These are phyloP conservation scores for Pachypsylla venusta DNA, from an alignment of 1,140 invertebrate genomes.

Conservation along the genomic window DNA sequence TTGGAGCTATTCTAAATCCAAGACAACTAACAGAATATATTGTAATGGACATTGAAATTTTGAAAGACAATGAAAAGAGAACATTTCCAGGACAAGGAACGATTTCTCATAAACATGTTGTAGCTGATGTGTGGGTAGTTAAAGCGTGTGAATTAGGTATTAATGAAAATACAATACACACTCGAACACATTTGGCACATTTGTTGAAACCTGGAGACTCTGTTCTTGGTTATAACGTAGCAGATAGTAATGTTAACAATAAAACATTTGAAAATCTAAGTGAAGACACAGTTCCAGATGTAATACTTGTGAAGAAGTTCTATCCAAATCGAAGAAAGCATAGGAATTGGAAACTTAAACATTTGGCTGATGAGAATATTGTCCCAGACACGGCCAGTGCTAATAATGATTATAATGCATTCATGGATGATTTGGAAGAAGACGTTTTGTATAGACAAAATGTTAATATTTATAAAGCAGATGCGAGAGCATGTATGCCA, in stretches of 20 bases:
- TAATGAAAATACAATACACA: conserved; percentile 66
- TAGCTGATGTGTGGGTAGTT: conserved; percentile 89
- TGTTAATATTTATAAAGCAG: conserved; percentile 84
- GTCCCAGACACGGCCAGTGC: not conserved
- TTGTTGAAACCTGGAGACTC: conserved; percentile 84
- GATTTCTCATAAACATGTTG: conserved; percentile 70
- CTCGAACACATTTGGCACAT: conserved; percentile 86
- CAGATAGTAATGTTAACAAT: conserved; percentile 83
- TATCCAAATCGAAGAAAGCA: conserved; percentile 61
- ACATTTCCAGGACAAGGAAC: conserved; percentile 71
- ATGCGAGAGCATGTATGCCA: conserved; percentile 34
- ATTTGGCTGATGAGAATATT: conserved; percentile 46
- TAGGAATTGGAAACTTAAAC: conserved; percentile 86
- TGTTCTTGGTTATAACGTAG: conserved; percentile 73
- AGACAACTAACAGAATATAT: conserved; percentile 86
- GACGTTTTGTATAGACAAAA: conserved; percentile 74
- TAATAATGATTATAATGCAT: conserved; percentile 68
- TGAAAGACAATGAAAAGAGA: conserved; percentile 58
- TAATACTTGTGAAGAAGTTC: conserved; percentile 85
- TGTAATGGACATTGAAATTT: conserved; percentile 86
- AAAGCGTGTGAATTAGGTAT: conserved; percentile 75
- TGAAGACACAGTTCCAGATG: conserved; percentile 59
- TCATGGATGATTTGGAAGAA: conserved; percentile 95
- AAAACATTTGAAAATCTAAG: conserved; percentile 69
- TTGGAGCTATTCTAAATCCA: conserved; percentile 70